phyloP scores from a whole-genome alignment of 1,140 invertebrate species.

The Laupala kohalensis region DNA sequence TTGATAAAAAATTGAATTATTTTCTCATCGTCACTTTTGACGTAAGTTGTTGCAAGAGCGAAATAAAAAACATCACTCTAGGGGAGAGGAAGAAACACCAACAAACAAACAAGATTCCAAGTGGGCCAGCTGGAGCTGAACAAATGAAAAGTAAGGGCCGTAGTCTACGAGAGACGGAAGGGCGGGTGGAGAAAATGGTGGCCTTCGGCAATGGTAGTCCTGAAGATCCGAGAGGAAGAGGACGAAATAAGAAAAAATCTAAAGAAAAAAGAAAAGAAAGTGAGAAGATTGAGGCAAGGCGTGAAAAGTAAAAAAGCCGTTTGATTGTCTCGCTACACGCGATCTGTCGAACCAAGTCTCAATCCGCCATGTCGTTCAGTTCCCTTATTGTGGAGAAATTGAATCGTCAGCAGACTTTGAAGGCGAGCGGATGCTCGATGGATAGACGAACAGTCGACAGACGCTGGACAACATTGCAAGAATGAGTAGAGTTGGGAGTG shows the following conservation, averaged over 20 bases:
- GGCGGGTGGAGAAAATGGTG: background rate
- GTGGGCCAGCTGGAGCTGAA: background rate
- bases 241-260: background rate
- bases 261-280: background rate
- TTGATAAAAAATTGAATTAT: background rate
- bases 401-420: background rate
- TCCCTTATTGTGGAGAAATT: background rate
- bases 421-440: background rate
- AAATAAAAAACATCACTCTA: background rate
- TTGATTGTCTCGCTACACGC: background rate
- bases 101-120: background rate
- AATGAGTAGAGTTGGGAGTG: too few species aligned
- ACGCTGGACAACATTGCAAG: background rate
- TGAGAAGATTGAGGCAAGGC: background rate
- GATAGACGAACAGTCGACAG: background rate
- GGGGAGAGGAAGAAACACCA: background rate
- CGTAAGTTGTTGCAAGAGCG: background rate
- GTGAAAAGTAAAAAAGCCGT: background rate
- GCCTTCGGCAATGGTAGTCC: background rate
- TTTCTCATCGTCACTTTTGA: background rate
- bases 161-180: background rate
- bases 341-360: background rate
- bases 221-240: background rate
- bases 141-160: background rate
- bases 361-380: background rate